These are phyloP conservation scores for Caranx melampygus DNA, from an alignment of 2,113 vertebrate genomes.

Conservation along the genomic window DNA sequence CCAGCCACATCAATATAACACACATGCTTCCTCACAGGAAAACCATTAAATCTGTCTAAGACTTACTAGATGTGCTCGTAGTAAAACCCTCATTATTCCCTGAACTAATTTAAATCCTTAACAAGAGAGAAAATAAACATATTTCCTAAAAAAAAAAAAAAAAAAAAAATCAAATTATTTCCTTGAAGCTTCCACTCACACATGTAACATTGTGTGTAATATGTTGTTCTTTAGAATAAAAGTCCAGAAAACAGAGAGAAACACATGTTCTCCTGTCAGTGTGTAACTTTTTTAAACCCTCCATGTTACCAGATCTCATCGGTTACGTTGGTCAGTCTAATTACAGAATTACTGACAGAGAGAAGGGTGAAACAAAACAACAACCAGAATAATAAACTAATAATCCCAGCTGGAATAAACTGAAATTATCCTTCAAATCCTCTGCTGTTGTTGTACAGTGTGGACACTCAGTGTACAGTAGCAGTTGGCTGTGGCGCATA, in stretches of 20 bases:
- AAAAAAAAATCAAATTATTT: background rate
- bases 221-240: background rate
- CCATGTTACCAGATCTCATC: background rate
- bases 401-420: background rate
- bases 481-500: background rate
- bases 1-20: too few relatives aligned
- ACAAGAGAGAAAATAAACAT: background rate
- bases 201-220: background rate
- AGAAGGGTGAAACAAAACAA: background rate
- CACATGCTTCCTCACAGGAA: too few relatives aligned
- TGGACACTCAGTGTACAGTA: background rate
- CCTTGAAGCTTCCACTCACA: background rate
- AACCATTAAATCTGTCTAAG: too few relatives aligned
- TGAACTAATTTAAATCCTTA: background rate
- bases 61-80: background rate
- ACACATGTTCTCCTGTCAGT: background rate
- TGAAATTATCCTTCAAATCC: constrained; percentile 2
- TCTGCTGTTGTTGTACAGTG: background rate
- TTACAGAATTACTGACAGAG: background rate
- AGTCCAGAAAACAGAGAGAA: background rate
- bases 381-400: background rate
- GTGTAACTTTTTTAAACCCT: background rate
- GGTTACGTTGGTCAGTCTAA: background rate
- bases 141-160: background rate
- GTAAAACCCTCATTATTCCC: background rate